Evolutionary conservation across 2,113 vertebrate genomes (phyloP).

Genomic region (Chaenogobius annularis): DNA sequence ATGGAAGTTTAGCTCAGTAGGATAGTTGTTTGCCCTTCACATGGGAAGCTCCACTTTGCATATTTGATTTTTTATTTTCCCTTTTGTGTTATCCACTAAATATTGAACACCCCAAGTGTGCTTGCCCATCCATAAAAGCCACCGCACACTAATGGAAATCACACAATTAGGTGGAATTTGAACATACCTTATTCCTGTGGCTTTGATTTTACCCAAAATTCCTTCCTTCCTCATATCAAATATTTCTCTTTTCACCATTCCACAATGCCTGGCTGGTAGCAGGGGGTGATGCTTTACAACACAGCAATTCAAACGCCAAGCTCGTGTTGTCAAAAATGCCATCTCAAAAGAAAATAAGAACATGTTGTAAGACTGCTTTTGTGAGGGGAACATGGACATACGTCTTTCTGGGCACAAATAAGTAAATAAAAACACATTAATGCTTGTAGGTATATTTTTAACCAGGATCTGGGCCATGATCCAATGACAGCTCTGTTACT

Average conservation of each 20-base stretch:
- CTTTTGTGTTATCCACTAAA: too few relatives aligned
- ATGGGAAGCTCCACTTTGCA: too few relatives aligned
- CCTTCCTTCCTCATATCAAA: constrained; percentile 1
- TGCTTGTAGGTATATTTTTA: not conserved
- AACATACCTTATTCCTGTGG: constrained; percentile 7
- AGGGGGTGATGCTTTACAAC: constrained; percentile 26
- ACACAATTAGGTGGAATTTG: constrained; percentile 14
- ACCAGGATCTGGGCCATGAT: constrained; percentile 6
- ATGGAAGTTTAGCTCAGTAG: too few relatives aligned
- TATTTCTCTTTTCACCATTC: not conserved
- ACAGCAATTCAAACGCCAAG: constrained; percentile 37
- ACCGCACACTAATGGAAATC: not conserved
- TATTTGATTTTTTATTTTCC: too few relatives aligned
- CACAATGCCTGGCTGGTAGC: constrained; percentile 15
- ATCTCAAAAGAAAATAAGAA: constrained; percentile 29
- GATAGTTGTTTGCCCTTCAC: too few relatives aligned
- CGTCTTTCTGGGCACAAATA: constrained; percentile 1
- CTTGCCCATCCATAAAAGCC: too few relatives aligned
- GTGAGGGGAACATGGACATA: not conserved
- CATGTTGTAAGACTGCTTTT: not conserved
- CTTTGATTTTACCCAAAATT: constrained; percentile 32
- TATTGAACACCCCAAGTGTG: too few relatives aligned
- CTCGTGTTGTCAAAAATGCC: constrained; percentile 33
- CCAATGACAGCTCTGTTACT: constrained; percentile 15
- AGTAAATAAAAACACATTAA: not conserved